Conservation (phyloP, 37 sponge, comb jelly and placozoan genomes). For the Aplysina aerophoba region DNA sequence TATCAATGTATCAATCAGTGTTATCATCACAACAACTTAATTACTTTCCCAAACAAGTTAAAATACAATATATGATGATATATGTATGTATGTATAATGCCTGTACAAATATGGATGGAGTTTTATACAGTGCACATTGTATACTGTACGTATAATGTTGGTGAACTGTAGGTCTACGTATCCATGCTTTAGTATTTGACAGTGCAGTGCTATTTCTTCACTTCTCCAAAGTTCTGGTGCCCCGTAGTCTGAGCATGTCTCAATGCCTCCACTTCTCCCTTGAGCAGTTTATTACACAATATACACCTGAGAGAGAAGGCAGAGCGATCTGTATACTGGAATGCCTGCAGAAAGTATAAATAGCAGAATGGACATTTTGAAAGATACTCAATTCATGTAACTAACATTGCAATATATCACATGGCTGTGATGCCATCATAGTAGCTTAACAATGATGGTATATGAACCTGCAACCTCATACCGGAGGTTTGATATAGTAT, state of each 20-base stretch:
- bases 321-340: slow-evolving; percentile 70
- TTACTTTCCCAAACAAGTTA: neutral
- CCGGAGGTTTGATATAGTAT: too few species aligned
- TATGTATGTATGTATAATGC: neutral
- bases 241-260: slow-evolving; percentile 74
- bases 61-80: neutral
- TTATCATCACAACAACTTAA: neutral
- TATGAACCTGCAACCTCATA: too few species aligned
- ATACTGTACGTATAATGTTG: neutral
- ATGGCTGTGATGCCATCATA: too few species aligned
- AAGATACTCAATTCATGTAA: neutral
- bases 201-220: slow-evolving; percentile 7
- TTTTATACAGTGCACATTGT: neutral
- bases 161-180: neutral
- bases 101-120: neutral
- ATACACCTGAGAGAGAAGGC: slow-evolving; percentile 77
- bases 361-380: neutral
- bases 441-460: too few species aligned
- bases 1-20: neutral
- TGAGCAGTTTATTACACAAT: slow-evolving; percentile 57
- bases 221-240: slow-evolving; percentile 86
- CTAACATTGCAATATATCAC: slow-evolving; percentile 1
- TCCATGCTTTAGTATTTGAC: neutral
- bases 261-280: slow-evolving; percentile 70
- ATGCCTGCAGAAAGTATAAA: slow-evolving; percentile 44